Evolutionary conservation across 2,888 invertebrate species (phyloP), one percentile per base, ranked within the genome.

Genomic region (Xylota sylvarum): DNA sequence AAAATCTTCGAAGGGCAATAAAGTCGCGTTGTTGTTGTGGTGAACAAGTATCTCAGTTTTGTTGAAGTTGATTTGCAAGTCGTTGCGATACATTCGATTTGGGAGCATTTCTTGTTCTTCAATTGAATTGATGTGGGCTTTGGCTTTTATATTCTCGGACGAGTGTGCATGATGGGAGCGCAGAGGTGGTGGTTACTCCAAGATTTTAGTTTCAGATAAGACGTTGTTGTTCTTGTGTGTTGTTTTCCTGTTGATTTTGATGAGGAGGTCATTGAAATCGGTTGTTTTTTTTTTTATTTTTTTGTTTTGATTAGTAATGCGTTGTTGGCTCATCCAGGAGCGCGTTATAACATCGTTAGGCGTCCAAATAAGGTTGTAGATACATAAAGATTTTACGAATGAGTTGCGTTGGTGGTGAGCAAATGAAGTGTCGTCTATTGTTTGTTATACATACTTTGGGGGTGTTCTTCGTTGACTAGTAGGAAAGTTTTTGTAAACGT

Each of bases 71-170:
- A 72, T 60, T 23, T 62, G 60, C 37, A 40, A 64, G 52, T 69
- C 27, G 52, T 55, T 40, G 67, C 19, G 55, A 30, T 69, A 55
- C 37, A 58, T 23, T 46, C 35, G 12, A 5, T 27, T 23, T n/a
- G 23, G 48, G 14, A 19, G 43, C 58, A 14, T 48, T 48, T 60
- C 58, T 23, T 23, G 72, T 48, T 58, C 58, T 35, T 35, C 35
- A 72, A 46, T 48, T 46, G n/a, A 48, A 58, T 23, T 46, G 40
- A 58, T 72, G 72, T 72, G 72, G 58, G 72, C 7, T 58, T 70
- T 4, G 12, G 67, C 23, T 50, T 58, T 58, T 58, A 27, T 55
- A n/a, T 35, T 27, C n/a, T n/a, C 52, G 37, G 19, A 10, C 17
- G 19, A 23, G 50, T 37, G 50, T 43, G 56, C 32, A 27, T 23